Evolutionary conservation across 2,113 vertebrate species (phyloP), one percentile per base, ranked within the genome.

Genomic region (Uropsilus gracilis): DNA sequence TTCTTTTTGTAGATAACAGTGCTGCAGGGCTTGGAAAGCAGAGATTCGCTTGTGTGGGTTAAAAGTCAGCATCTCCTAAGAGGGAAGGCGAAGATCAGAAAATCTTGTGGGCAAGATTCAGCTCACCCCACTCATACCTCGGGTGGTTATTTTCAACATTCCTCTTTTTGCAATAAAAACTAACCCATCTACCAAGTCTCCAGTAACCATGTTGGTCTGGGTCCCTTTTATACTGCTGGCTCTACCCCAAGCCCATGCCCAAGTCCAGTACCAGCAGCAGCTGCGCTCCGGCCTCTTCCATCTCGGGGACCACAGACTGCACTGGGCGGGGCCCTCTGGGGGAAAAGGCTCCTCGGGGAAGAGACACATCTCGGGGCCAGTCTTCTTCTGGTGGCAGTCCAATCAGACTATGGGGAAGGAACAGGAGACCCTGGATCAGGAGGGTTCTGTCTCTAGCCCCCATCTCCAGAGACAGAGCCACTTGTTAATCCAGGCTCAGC

Each of bases 21-120:
- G 99, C 69, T 98, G 98, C 93, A 99, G 98, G 72, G 99, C 99
- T 9, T 97, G 97, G 92, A 98, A 97, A 84, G 99, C 99, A 28
- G 99, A 99, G 97, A 99, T 99, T 85, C 99, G 97, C 93, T 98
- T 98, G 64, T 98, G 96, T 34, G 99, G 99, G 98, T 99, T 98
- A 92, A 99, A 99, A 77, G 98, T 98, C 96, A 99, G 97, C 99
- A 99, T 99, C 97, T 99, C 98, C 99, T 99, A 97, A 91, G 82
- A 57, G 85, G 75, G 91, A 77, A 96, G 78, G 85, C 64, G 93
- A 26, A 95, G 18, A 59, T 68, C 94, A 95, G 32, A 77, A 89
- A 94, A 57, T 34, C 18, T 1, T 13, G 11, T n/a, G 63, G 1
- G 26, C 55, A 7, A 44, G 59, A 72, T 72, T 50, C 42, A 46